phyloP scores from a whole-genome alignment of 2,797 vertebrate species.

The Acestrorhynchus altus region DNA sequence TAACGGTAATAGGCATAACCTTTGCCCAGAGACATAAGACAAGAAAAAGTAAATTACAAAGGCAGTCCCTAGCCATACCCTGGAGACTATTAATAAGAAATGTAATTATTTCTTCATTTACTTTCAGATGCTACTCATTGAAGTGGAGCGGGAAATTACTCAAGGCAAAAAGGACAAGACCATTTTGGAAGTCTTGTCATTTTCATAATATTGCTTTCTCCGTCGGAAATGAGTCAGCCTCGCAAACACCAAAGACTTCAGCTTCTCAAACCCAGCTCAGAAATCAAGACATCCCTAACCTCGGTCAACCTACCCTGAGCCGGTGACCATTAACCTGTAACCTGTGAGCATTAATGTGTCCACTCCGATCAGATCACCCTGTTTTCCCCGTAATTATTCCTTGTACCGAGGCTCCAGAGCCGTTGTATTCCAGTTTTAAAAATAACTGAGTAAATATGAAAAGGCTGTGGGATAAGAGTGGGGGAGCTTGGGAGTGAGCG shows the following conservation, averaged over 20 bases:
- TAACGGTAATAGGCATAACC: constrained; percentile 53
- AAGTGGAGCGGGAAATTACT: constrained; percentile 47
- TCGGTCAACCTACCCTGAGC: background rate
- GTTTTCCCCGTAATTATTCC: constrained; percentile 38
- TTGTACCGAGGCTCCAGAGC: constrained; percentile 64
- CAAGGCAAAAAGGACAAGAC: constrained; percentile 26
- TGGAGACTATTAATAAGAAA: constrained; percentile 61
- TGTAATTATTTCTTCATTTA: constrained; percentile 64
- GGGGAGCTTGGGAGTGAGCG: background rate
- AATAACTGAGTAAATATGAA: constrained; percentile 81
- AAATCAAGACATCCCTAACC: background rate
- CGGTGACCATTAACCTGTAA: background rate
- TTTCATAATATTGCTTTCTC: constrained; percentile 11
- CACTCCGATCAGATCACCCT: background rate
- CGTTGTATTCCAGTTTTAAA: constrained; percentile 67
- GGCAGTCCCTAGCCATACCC: constrained; percentile 49
- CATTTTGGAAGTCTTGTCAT: background rate
- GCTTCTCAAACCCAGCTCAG: background rate
- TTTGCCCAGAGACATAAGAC: constrained; percentile 52
- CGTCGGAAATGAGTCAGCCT: background rate
- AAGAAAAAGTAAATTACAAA: constrained; percentile 50
- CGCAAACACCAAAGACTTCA: background rate
- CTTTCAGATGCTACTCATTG: constrained; percentile 50
- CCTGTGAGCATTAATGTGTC: background rate
- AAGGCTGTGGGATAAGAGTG: constrained; percentile 62